Evolutionary conservation across 2,888 invertebrate species (phyloP), one percentile per base, ranked within the genome.

Genomic region (Acronicta alni): DNA sequence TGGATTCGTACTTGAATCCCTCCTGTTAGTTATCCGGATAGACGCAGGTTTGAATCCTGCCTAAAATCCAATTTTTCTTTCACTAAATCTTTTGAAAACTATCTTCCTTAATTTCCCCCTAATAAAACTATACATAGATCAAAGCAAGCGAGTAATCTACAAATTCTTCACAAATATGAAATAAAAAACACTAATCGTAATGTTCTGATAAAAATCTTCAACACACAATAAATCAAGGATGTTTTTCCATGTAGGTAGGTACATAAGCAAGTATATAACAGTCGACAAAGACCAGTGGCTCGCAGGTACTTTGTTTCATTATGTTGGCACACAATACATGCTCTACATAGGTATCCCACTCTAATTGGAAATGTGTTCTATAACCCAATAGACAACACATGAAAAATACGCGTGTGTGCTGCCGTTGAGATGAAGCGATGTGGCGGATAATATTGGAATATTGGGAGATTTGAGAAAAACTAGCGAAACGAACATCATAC

Each of bases 351-450:
- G 35, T 35, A 35, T 4, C 6, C n/a, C n/a, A 53, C 54, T 71
- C 68, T 73, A 73, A 78, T 75, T 77, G 71, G 66, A 67, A 62
- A 67, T 69, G 63, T 77, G 63, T 75, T 58, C 54, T 45, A 58
- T 54, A 57, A 53, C 48, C 20, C 39, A 63, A 67, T 76, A 73
- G 60, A 70, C 57, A 74, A 71, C 74, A 77, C 60, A 77, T 70
- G 55, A 67, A 77, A 69, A 58, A 58, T 54, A 1, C 20, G 46
- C 49, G 23, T 72, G 70, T 63, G 73, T 68, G 58, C 48, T 35
- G n/a, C 56, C 56, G 70, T 70, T 69, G 70, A 68, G 63, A 73
- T 69, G 54, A 54, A 42, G 41, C 20, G 14, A 10, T 51, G 67
- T 54, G 9, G 32, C 10, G n/a, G 67, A 15, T 30, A 35, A 6